Evolutionary conservation across 2,888 invertebrate genomes (phyloP).

Genomic region (Nezara viridula): DNA sequence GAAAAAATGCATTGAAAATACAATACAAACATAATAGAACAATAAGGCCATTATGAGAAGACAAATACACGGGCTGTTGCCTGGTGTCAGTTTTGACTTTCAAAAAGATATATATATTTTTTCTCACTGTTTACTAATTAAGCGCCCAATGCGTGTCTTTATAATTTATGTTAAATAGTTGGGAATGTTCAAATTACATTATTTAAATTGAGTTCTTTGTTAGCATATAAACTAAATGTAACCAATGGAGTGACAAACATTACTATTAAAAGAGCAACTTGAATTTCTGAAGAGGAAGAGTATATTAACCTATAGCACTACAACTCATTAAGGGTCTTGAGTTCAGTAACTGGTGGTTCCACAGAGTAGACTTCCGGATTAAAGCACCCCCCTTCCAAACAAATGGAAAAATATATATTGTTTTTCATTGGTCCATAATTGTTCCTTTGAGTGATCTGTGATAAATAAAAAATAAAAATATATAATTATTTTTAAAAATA

Average conservation of each 20-base stretch:
- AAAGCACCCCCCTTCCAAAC: too few species aligned
- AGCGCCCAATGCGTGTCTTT: background rate
- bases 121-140: slow-evolving; percentile 44
- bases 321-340: too few species aligned
- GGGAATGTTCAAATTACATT: background rate
- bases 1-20: background rate
- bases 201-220: slow-evolving; percentile 11
- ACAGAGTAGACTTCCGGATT: too few species aligned
- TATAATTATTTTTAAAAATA: too few species aligned
- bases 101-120: slow-evolving; percentile 36
- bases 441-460: too few species aligned
- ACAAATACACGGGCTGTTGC: background rate
- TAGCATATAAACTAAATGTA: background rate
- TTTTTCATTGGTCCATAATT: too few species aligned
- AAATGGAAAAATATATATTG: too few species aligned
- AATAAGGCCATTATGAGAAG: slow-evolving; percentile 37
- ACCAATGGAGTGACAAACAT: background rate
- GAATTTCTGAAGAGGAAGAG: background rate
- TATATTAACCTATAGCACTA: too few species aligned
- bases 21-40: slow-evolving; percentile 46
- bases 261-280: background rate
- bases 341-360: too few species aligned
- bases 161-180: background rate
- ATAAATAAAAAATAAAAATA: too few species aligned
- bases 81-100: slow-evolving; percentile 31